Evolutionary conservation across 2,797 vertebrate species (phyloP).

Genomic region (Danio kyathit): DNA sequence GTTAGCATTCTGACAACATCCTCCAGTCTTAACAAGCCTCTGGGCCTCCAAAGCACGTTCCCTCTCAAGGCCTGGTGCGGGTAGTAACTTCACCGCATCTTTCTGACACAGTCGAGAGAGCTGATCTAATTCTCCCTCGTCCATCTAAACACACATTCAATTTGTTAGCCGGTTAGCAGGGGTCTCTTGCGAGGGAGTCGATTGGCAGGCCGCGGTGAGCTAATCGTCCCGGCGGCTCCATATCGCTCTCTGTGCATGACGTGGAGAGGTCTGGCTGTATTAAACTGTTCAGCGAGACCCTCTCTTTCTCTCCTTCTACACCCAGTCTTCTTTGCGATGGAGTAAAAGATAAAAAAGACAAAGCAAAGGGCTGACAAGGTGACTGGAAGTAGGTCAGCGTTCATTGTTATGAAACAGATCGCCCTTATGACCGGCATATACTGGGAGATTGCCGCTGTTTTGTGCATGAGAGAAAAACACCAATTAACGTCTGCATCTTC

Average conservation of each 20-base stretch:
- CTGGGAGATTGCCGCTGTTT: neutral
- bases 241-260: slow-evolving; percentile 48
- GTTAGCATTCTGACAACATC: slow-evolving; percentile 86
- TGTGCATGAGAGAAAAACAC: slow-evolving; percentile 21
- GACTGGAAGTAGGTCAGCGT: slow-evolving; percentile 82
- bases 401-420: slow-evolving; percentile 76
- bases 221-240: slow-evolving; percentile 59
- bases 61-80: slow-evolving; percentile 62
- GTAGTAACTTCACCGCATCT: slow-evolving; percentile 76
- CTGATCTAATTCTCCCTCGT: slow-evolving; percentile 83
- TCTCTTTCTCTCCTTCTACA: slow-evolving; percentile 1
- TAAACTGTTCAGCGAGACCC: slow-evolving; percentile 8
- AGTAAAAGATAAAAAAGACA: slow-evolving; percentile 42
- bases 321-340: slow-evolving; percentile 7
- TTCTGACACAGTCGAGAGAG: slow-evolving; percentile 81
- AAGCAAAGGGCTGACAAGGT: slow-evolving; percentile 75
- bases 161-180: slow-evolving; percentile 76
- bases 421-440: slow-evolving; percentile 54
- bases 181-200: slow-evolving; percentile 58
- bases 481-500: neutral
- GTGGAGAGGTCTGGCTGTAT: slow-evolving; percentile 38
- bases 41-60: slow-evolving; percentile 71
- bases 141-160: slow-evolving; percentile 85
- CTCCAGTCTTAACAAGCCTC: slow-evolving; percentile 77
- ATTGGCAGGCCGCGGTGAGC: slow-evolving; percentile 69